Evolutionary conservation across 2,888 invertebrate genomes (phyloP).

Genomic region (Melikaiella ostensackeni): DNA sequence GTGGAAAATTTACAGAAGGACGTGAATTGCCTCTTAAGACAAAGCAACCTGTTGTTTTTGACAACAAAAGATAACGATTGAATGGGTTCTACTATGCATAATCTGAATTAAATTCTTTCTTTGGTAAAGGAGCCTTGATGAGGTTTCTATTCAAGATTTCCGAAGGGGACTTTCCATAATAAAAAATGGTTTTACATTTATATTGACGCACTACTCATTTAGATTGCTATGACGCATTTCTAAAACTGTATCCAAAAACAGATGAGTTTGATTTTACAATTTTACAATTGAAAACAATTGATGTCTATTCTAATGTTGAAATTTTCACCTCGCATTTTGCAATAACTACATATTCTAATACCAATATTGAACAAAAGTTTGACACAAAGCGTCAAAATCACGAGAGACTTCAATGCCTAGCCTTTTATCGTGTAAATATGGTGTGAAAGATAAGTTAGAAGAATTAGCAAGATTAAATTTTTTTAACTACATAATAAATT

Average conservation of each 20-base stretch:
- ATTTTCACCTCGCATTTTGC: too few species aligned
- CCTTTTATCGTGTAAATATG: neutral
- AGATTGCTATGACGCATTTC: neutral
- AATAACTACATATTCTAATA: neutral
- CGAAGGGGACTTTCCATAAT: too few species aligned
- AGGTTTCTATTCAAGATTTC: too few species aligned
- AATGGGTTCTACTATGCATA: too few species aligned
- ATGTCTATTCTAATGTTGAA: neutral
- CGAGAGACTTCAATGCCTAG: constrained; percentile 6
- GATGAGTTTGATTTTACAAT: neutral
- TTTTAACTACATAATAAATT: neutral
- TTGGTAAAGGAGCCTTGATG: too few species aligned
- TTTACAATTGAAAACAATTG: too few species aligned
- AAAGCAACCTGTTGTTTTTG: neutral
- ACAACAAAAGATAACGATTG: neutral
- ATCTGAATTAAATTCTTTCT: too few species aligned
- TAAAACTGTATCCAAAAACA: neutral
- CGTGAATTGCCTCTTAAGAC: neutral
- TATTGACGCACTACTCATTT: too few species aligned
- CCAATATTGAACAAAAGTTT: neutral
- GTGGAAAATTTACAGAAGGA: neutral
- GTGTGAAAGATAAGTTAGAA: neutral
- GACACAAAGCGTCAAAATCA: neutral
- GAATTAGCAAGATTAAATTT: neutral
- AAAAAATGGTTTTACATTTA: too few species aligned